phyloP scores from a whole-genome alignment of 2,113 vertebrate species.

The Mus musculus region GRCm39 chr8:50421501-50422000 shows the following conservation, averaged over 20 bases:
- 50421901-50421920: background rate
- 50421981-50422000: background rate
- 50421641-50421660: background rate
- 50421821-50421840: background rate
- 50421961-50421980: fast-evolving
- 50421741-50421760: background rate
- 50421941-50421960: background rate
- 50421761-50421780: fast-evolving
- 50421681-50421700: fast-evolving
- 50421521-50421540: background rate
- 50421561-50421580: background rate
- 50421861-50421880: background rate
- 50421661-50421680: background rate
- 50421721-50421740: fast-evolving
- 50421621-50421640: background rate
- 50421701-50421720: fast-evolving
- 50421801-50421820: fast-evolving
- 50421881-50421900: background rate
- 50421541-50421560: background rate
- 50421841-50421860: background rate
- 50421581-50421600: background rate
- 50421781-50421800: fast-evolving
- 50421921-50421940: background rate
- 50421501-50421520: background rate
- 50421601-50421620: background rate